These are phyloP conservation scores for Neoaliturus tenellus DNA, from an alignment of 2,888 invertebrate species.

Conservation along the genomic window DNA sequence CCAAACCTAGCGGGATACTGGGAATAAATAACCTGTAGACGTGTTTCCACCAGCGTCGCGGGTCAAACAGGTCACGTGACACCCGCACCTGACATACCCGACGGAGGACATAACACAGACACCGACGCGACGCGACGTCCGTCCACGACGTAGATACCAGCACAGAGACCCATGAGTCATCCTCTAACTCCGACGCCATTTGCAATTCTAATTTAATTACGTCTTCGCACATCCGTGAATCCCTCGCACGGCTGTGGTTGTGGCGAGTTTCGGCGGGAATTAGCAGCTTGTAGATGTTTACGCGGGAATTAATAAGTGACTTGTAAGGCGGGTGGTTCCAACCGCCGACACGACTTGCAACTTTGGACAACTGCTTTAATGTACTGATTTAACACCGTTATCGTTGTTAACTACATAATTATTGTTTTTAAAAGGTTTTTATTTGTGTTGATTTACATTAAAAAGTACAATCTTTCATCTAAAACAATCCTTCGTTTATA, in stretches of 20 bases:
- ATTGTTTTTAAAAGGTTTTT: neutral
- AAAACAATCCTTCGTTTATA: too few species aligned
- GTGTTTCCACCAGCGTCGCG: neutral
- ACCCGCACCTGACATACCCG: neutral
- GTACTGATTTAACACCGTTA: neutral
- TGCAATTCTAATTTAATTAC: slow-evolving; percentile 37
- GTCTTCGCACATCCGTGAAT: slow-evolving; percentile 34
- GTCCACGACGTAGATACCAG: neutral
- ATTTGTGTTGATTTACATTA: too few species aligned
- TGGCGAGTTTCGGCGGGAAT: slow-evolving; percentile 18
- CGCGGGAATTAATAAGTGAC: slow-evolving; percentile 40
- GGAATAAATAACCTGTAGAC: too few species aligned
- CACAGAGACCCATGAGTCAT: neutral
- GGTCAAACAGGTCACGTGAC: neutral
- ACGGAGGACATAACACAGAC: neutral
- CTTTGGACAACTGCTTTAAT: slow-evolving; percentile 13
- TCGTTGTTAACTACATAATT: neutral
- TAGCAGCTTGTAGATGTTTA: slow-evolving; percentile 20
- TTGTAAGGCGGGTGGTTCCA: slow-evolving; percentile 26
- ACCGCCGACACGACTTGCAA: neutral
- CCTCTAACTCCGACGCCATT: neutral
- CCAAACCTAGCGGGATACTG: too few species aligned
- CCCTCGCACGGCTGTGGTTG: neutral
- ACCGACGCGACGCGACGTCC: neutral
- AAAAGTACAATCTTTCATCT: too few species aligned